Evolutionary conservation across 2,888 invertebrate species (phyloP), one percentile per base, ranked within the genome.

Genomic region (Stegana nigrithorax): DNA sequence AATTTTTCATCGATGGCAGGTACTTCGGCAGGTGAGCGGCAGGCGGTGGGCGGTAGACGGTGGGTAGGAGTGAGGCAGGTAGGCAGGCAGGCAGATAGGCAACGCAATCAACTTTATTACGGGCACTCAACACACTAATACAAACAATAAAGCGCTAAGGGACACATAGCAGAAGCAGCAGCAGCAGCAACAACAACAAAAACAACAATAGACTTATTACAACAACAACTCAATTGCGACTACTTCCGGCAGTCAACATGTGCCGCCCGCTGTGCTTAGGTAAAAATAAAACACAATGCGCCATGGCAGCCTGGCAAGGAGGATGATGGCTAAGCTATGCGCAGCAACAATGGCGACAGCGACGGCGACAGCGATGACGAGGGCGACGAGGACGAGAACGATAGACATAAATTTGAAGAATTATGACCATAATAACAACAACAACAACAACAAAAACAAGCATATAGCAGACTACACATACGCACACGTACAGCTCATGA

Each of bases 371-470:
- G n/a, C 12, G 7, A 39, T n/a, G 39, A 39, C 39, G 2, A 39
- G n/a, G n/a, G 21, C 36, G 8, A 32, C 10, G 68, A 66, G 66
- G 69, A 66, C 70, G 66, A 65, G 64, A 63, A 68, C 76, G 75
- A 73, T 76, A 66, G 76, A 70, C 72, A 75, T 72, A 76, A 70
- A 69, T 69, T 71, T 75, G 70, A 75, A 75, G 73, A 75, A 73
- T 76, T 60, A 53, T 60, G 39, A 21, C 26, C 25, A 53, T 53
- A 26, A 29, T 44, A 53, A 12, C 25, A 51, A 10, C 21, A 44
- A 58, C 23, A 58, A 59, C 29, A 56, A 19, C 25, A 60, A 17
- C 44, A 68, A 56, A 44, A 39, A n/a, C 10, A 44, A n/a, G 4
- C 5, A 56, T 6, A 56, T 12, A 32, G 17, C 23, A 21, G n/a